These are phyloP conservation scores for Carposina sasakii DNA, from an alignment of 1,140 invertebrate genomes.

Conservation along the genomic window DNA sequence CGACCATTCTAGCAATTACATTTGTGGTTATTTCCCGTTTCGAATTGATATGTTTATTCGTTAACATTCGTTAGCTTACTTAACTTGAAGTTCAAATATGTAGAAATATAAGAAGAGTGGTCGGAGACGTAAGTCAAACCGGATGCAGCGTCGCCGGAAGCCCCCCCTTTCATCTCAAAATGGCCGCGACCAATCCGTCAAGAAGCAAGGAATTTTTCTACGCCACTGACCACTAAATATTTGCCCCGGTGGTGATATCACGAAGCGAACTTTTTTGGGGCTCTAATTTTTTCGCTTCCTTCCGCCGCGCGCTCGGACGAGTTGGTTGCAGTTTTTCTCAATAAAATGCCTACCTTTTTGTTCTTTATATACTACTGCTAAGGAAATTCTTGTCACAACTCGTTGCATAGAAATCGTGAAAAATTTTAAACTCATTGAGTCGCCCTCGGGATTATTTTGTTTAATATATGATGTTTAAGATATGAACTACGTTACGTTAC, in stretches of 20 bases:
- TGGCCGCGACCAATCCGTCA: constrained; percentile 60
- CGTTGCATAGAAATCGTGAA: no score
- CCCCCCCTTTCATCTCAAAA: constrained; percentile 60
- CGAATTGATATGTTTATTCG: constrained; percentile 29
- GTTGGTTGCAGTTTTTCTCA: no score
- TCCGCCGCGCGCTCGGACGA: not conserved
- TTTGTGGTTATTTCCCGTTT: constrained; percentile 34
- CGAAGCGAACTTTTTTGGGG: constrained; percentile 48
- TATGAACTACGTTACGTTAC: no score
- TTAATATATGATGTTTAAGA: no score
- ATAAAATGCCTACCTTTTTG: no score
- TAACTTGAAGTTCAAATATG: constrained; percentile 31
- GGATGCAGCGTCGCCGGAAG: constrained; percentile 61
- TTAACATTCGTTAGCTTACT: constrained; percentile 22
- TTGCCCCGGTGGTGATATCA: constrained; percentile 37
- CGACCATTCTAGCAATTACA: constrained; percentile 23
- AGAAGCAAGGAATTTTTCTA: constrained; percentile 63
- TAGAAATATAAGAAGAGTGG: constrained; percentile 29
- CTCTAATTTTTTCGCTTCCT: constrained; percentile 32
- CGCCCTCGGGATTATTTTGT: no score
- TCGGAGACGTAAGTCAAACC: constrained; percentile 45
- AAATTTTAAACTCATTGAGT: no score
- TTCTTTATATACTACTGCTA: no score
- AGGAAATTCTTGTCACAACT: no score
- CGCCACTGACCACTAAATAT: constrained; percentile 56